phyloP scores from a whole-genome alignment of 2,113 vertebrate species.

The Cettia cetti region DNA sequence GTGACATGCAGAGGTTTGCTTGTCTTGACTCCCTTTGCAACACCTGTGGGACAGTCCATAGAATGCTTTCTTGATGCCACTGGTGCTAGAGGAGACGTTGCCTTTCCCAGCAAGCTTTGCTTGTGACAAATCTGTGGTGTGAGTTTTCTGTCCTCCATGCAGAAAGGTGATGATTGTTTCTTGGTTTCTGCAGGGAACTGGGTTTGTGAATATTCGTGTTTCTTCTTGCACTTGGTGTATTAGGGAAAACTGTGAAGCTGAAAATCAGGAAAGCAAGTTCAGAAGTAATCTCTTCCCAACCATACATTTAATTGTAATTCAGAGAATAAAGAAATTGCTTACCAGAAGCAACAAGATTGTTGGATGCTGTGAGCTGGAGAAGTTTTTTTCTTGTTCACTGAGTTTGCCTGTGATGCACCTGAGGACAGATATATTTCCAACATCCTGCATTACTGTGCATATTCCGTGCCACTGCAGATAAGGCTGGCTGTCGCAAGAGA shows the following conservation, averaged over 20 bases:
- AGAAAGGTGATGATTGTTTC: neutral
- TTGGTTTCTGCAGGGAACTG: neutral
- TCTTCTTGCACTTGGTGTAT: neutral
- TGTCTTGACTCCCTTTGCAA: neutral
- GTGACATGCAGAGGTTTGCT: neutral
- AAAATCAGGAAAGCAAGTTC: neutral
- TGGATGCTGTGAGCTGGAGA: neutral
- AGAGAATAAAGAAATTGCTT: neutral
- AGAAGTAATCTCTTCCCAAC: neutral
- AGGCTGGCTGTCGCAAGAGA: too few species aligned
- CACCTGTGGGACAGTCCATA: accelerated
- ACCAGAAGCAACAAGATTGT: neutral
- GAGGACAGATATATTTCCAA: neutral
- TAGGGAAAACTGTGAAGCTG: neutral
- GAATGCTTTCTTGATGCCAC: neutral
- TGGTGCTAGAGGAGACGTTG: neutral
- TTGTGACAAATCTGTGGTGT: neutral
- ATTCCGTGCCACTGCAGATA: accelerated
- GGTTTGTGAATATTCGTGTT: neutral
- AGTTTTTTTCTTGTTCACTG: neutral
- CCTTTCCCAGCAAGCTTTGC: neutral
- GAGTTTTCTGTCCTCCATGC: neutral
- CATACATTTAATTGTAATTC: neutral
- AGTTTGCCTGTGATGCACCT: neutral
- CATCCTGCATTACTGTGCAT: neutral